Evolutionary conservation across 2,797 vertebrate species (phyloP).

Genomic region (Pangasius djambal): DNA sequence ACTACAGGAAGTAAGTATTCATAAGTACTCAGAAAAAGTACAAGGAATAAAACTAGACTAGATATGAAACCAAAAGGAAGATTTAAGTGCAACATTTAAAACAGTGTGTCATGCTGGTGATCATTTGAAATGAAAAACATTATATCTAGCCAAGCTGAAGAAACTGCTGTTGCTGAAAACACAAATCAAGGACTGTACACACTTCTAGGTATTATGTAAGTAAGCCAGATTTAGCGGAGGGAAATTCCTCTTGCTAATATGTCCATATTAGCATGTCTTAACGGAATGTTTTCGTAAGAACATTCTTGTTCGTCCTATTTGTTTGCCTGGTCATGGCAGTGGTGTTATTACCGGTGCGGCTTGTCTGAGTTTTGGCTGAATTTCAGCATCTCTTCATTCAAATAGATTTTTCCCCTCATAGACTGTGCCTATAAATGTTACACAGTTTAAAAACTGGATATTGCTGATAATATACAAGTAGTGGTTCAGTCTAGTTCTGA

Average conservation of each 20-base stretch:
- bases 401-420: neutral
- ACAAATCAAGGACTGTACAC: neutral
- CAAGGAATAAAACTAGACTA: neutral
- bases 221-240: neutral
- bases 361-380: neutral
- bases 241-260: neutral
- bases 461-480: neutral
- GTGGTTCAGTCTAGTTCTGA: neutral
- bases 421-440: neutral
- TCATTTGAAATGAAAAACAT: neutral
- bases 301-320: neutral
- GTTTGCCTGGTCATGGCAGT: neutral
- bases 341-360: neutral
- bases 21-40: neutral
- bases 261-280: too few species aligned
- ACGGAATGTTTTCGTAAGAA: neutral
- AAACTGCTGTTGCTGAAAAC: neutral
- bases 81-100: neutral
- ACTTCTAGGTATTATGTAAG: neutral
- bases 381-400: neutral
- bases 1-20: too few species aligned
- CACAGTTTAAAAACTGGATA: neutral
- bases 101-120: neutral
- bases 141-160: neutral
- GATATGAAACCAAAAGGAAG: neutral